Evolutionary conservation across 1,140 invertebrate species (phyloP), one percentile per base, ranked within the genome.

Genomic region (Drosophila aff.): DNA sequence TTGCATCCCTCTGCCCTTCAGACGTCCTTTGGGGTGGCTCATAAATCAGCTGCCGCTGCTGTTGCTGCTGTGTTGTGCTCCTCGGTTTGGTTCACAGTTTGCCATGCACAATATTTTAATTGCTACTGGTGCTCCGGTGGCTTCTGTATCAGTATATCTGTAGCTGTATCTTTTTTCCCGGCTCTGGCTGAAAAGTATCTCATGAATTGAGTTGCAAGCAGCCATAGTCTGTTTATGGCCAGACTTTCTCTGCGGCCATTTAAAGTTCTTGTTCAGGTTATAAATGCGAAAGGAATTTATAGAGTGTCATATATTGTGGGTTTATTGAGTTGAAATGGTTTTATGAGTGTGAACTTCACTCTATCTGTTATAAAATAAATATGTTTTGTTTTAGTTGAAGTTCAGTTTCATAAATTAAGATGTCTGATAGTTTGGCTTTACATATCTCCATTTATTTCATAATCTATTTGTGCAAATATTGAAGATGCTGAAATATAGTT

Each of bases 81-180:
- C 31, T 44, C 47, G 43, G 28, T 63, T 31, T 63, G 46, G 58
- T 85, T 79, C 68, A 60, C 72, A 61, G 47, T 52, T 63, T 52
- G 61, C 60, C 49, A 52, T 79, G 75, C 52, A 76, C 82, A 73
- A 82, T 79, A 87, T 83, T 86, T 86, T 86, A 89, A 86, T 86
- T 89, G 82, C 79, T 58, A 46, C 76, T 36, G 59, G 21, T 40
- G 52, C 52, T 55, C 52, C 52, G 52, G 52, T 55, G 52, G 52
- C 52, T 55, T 38, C 60, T 75, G 52, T 58, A 64, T 61, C 61
- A 47, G 46, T 61, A 23, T 33, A 13, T 69, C 18, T 36, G 33
- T 53, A n/a, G 43, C 18, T 40, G 44, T 40, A 23, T 68, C 43
- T 47, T 18, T 33, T 33, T n/a, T 16, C 18, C 8, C 64, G n/a